Evolutionary conservation across 2,888 invertebrate species (phyloP).

Genomic region (Zelleria hepariella): DNA sequence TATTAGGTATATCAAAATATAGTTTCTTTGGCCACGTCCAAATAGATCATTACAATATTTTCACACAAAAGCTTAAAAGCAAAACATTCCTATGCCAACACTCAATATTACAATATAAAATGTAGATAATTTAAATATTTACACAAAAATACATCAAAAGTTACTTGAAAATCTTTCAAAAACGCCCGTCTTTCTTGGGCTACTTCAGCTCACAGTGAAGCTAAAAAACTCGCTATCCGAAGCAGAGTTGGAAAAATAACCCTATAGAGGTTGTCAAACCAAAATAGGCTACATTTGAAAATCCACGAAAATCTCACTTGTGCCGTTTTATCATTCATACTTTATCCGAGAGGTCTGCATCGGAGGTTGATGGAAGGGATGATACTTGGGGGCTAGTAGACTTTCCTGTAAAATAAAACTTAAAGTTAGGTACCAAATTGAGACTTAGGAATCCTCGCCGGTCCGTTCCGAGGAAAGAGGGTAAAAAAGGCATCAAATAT

Average conservation of each 20-base stretch:
- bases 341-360: constrained; percentile 36
- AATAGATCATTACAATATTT: not conserved
- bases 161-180: not conserved
- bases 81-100: not conserved
- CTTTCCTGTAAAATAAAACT: constrained; percentile 46
- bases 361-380: constrained; percentile 61
- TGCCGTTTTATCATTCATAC: not conserved
- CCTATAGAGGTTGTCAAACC: not conserved
- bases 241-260: not conserved
- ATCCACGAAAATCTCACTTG: not conserved
- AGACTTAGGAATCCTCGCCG: too few species aligned
- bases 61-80: not conserved
- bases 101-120: not conserved
- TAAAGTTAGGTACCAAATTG: too few species aligned
- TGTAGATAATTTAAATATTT: not conserved
- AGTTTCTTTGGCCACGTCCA: not conserved
- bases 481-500: too few species aligned
- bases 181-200: not conserved
- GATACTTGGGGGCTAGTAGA: constrained; percentile 50
- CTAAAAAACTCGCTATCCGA: not conserved
- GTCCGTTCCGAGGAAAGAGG: too few species aligned
- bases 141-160: not conserved
- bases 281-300: not conserved
- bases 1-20: too few species aligned
- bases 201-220: not conserved